A percentile compares a stretch with the other conserved stretches of the same genome.
phyloP scores from a whole-genome alignment of 1,140 invertebrate genomes.

The Euglossa dilemma region DNA sequence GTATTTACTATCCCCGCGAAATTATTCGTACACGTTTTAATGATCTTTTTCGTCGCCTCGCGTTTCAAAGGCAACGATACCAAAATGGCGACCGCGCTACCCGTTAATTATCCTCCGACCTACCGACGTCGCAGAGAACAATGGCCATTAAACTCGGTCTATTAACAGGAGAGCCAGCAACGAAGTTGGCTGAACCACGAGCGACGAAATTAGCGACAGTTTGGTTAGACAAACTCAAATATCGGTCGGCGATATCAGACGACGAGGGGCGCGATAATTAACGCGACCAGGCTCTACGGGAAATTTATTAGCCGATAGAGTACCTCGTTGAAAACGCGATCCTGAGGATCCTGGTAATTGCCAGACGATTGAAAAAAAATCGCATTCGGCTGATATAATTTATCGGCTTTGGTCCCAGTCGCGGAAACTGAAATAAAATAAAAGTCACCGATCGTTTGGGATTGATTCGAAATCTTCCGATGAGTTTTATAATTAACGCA shows the following conservation, averaged over 20 bases:
- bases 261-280: slow-evolving; percentile 18
- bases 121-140: not conserved
- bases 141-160: not conserved
- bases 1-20: too few species aligned
- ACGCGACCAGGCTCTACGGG: not conserved
- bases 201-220: slow-evolving; percentile 35
- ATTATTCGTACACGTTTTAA: too few species aligned
- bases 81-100: not conserved
- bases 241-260: slow-evolving; percentile 15
- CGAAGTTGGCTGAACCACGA: not conserved
- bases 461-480: too few species aligned
- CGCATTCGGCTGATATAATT: too few species aligned
- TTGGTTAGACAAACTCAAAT: slow-evolving; percentile 23
- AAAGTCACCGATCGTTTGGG: too few species aligned
- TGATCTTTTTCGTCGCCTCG: too few species aligned
- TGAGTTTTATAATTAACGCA: too few species aligned
- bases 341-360: not conserved
- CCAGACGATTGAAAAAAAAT: too few species aligned
- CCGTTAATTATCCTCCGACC: not conserved
- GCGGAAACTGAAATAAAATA: too few species aligned
- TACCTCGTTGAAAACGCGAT: not conserved
- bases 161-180: not conserved
- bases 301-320: slow-evolving; percentile 25
- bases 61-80: not conserved
- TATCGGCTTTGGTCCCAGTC: too few species aligned